These are phyloP conservation scores for Salvelinus alpinus DNA, from an alignment of 2,113 vertebrate genomes.

Conservation along the genomic window DNA sequence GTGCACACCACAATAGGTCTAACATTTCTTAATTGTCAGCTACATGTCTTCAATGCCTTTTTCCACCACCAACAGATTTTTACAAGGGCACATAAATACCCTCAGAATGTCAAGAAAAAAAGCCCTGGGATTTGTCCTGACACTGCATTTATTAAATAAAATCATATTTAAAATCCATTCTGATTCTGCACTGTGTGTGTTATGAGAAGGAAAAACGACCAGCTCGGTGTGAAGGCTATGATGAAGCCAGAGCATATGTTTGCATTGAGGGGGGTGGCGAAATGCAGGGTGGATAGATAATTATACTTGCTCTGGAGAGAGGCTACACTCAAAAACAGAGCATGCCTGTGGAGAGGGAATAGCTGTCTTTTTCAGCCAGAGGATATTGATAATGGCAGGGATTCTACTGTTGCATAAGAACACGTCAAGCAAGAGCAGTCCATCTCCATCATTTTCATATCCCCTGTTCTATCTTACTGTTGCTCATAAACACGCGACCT, in stretches of 20 bases:
- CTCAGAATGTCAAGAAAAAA: neutral
- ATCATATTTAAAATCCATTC: neutral
- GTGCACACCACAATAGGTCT: slow-evolving; percentile 9
- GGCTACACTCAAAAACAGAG: slow-evolving; percentile 1
- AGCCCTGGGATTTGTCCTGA: neutral
- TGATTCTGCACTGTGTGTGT: neutral
- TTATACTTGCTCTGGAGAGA: slow-evolving; percentile 9
- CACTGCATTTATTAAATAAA: neutral
- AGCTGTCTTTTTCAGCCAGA: slow-evolving; percentile 22
- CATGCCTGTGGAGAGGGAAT: slow-evolving; percentile 12
- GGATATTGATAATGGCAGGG: slow-evolving; percentile 23
- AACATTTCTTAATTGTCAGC: slow-evolving; percentile 27
- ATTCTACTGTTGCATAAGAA: slow-evolving; percentile 4
- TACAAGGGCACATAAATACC: slow-evolving; percentile 27
- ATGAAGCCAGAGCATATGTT: slow-evolving; percentile 17
- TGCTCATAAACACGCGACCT: neutral
- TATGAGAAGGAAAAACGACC: neutral
- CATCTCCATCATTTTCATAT: neutral
- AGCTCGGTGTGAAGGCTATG: neutral
- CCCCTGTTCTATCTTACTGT: neutral
- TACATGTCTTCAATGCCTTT: neutral
- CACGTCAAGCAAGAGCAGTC: neutral
- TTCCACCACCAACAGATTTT: slow-evolving; percentile 16
- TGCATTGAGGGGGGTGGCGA: slow-evolving; percentile 17
- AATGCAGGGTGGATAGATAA: neutral